phyloP scores from a whole-genome alignment of 92 coral and sea anemone genomes.

The Bergia puertoricense region DNA sequence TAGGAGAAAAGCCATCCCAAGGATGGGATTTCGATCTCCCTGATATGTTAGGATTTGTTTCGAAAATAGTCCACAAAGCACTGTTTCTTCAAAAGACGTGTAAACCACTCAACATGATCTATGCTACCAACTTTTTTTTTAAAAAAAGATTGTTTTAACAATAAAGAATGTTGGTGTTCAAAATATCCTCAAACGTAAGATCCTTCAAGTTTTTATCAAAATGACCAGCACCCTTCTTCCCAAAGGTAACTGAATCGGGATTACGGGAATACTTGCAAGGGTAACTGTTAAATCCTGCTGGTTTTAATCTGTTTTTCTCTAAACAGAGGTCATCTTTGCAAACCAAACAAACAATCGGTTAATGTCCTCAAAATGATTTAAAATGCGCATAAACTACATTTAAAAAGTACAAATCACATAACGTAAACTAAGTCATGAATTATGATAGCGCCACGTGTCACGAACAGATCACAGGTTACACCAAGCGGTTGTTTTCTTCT shows the following conservation, averaged over 20 bases:
- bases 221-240: background rate
- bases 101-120: background rate
- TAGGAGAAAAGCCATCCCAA: background rate
- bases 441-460: background rate
- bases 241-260: background rate
- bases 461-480: constrained; percentile 32
- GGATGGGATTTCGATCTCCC: background rate
- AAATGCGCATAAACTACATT: background rate
- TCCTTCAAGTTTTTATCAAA: no score
- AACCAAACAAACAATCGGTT: constrained; percentile 26
- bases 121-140: background rate
- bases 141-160: background rate
- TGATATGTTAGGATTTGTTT: background rate
- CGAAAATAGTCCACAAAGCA: background rate
- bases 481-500: constrained; percentile 69
- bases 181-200: background rate
- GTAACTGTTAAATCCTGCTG: background rate
- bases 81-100: background rate
- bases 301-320: background rate
- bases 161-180: no score
- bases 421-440: background rate
- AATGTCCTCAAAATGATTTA: background rate
- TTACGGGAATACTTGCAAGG: background rate
- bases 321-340: background rate
- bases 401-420: background rate